Percentiles rank a stretch among this genome's conserved stretches.
Evolutionary conservation across 2,113 vertebrate genomes (phyloP).

Genomic region (Oenanthe oenanthe): DNA sequence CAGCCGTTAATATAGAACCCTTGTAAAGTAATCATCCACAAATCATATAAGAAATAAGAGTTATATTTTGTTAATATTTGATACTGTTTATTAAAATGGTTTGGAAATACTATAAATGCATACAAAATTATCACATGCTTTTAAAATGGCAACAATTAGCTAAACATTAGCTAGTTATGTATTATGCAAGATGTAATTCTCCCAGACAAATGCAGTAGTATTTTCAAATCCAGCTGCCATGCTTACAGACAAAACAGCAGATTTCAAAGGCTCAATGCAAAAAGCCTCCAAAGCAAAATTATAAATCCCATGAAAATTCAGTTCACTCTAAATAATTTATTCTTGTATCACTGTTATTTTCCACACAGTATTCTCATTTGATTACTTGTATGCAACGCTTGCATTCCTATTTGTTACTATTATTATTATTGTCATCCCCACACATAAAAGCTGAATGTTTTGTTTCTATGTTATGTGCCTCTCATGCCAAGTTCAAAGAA

Average conservation of each 20-base stretch:
- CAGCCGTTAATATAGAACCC: neutral
- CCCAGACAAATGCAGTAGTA: constrained; percentile 22
- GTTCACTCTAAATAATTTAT: constrained; percentile 23
- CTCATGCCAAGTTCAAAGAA: neutral
- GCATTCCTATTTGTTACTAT: neutral
- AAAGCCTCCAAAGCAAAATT: constrained; percentile 37
- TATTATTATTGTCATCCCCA: neutral
- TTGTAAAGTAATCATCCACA: neutral
- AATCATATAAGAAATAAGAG: neutral
- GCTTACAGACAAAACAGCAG: constrained; percentile 27
- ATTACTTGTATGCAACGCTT: neutral
- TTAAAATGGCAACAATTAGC: constrained; percentile 34
- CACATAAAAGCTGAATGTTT: neutral
- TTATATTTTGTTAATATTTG: constrained; percentile 12
- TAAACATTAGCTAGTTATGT: neutral
- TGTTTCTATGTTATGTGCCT: neutral
- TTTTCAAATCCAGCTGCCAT: constrained; percentile 37
- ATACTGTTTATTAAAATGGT: neutral
- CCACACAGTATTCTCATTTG: neutral
- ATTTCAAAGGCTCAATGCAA: constrained; percentile 27
- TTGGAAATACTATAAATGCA: neutral
- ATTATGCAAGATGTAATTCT: constrained; percentile 36
- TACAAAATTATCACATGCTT: neutral
- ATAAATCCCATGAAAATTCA: constrained; percentile 30
- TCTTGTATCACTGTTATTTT: neutral